A percentile compares a stretch with the other conserved stretches of the same genome.
Evolutionary conservation across 1,140 invertebrate genomes (phyloP).

Genomic region (Sycobia sp.): DNA sequence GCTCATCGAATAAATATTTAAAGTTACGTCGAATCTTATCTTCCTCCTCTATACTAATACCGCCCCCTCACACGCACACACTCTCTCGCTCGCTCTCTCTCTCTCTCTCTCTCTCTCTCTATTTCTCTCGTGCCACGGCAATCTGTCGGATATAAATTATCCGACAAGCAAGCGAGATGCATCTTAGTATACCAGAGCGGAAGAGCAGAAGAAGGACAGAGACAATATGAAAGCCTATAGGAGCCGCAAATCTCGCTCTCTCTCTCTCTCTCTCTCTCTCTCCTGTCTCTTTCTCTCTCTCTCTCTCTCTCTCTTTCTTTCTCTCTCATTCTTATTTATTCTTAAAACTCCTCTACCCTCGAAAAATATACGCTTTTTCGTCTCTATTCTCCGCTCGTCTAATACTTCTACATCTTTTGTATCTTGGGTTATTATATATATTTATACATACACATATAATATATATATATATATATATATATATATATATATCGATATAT

Average conservation of each 20-base stretch:
- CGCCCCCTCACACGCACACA: too few relatives aligned
- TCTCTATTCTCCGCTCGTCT: too few relatives aligned
- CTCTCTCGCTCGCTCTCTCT: too few relatives aligned
- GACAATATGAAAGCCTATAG: too few relatives aligned
- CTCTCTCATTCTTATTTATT: slow-evolving; percentile 4
- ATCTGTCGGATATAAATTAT: slow-evolving; percentile 27
- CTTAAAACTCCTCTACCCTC: too few relatives aligned
- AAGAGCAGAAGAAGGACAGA: background rate
- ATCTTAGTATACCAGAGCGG: background rate
- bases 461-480: too few relatives aligned
- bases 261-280: background rate
- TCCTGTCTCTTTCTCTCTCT: background rate
- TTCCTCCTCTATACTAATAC: background rate
- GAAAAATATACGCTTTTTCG: too few relatives aligned
- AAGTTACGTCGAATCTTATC: slow-evolving; percentile 15
- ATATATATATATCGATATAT: too few relatives aligned
- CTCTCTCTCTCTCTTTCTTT: background rate
- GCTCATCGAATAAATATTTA: slow-evolving; percentile 10
- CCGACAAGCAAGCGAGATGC: slow-evolving; percentile 18
- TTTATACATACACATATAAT: too few relatives aligned
- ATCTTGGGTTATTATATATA: too few relatives aligned
- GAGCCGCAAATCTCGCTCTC: background rate
- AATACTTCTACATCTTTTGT: too few relatives aligned
- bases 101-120: too few relatives aligned
- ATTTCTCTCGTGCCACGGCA: slow-evolving; percentile 14